Evolutionary conservation across 2,888 invertebrate species (phyloP), one percentile per base, ranked within the genome.

Genomic region (Eilema griseolum): DNA sequence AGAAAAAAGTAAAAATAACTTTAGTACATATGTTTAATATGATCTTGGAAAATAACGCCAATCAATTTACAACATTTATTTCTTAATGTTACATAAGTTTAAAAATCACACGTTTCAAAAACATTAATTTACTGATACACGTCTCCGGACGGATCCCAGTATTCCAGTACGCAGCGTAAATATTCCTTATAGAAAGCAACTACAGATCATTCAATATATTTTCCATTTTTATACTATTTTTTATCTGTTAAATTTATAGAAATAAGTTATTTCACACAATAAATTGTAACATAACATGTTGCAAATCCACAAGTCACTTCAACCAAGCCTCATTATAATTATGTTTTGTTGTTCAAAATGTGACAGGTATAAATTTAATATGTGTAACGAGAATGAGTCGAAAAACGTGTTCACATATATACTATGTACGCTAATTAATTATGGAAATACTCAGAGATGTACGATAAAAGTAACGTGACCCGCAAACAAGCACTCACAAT

Each of bases 391-490:
- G 61, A 66, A 61, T 5, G 57, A 56, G 37, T 66, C n/a, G 24
- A 66, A 62, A 57, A 37, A 60, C 56, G 28, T 63, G 57, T 66
- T 66, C 26, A 24, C 61, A 41, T 70, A 31, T 61, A 62, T n/a
- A 52, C 52, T 52, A 52, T 37, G 37, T 31, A 66, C 57, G 66
- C 46, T 66, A 70, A 70, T 70, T 65, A 68, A 68, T 68, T 68
- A 68, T 20, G 31, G 23, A 61, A 61, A 64, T 65, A 68, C 61
- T 61, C 56, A 65, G 68, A 68, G 61, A 68, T 68, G 65, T 67
- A 57, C 41, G 61, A 68, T 68, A 71, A 68, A 56, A 71, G 41
- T 68, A 61, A 68, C 67, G 60, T 64, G 52, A 61, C 24, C 52
- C 20, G n/a, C 37, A 41, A 71, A 67, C 33, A 60, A 61, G 67